These are phyloP conservation scores for Scalopus aquaticus DNA, from an alignment of 2,113 vertebrate species.

Conservation along the genomic window DNA sequence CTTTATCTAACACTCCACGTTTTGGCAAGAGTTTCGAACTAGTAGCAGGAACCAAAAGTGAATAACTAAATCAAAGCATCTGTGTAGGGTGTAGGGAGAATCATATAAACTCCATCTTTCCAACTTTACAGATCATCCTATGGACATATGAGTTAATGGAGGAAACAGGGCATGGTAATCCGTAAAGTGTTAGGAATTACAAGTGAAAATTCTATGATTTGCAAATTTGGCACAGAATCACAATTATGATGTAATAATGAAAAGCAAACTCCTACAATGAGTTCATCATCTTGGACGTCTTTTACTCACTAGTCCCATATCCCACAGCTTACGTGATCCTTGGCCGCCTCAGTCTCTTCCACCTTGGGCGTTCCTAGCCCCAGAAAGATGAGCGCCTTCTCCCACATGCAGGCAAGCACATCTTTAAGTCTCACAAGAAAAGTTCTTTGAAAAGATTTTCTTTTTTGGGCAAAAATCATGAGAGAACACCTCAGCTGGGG, in stretches of 20 bases:
- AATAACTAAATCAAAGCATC: neutral
- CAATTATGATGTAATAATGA: too few species aligned
- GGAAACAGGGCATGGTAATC: neutral
- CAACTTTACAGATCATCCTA: rapidly evolving
- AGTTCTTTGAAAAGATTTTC: constrained; percentile 72
- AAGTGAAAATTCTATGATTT: neutral
- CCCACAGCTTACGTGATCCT: constrained; percentile 77
- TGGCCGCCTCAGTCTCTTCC: constrained; percentile 24
- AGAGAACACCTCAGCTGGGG: constrained; percentile 64
- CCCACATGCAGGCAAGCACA: constrained; percentile 60
- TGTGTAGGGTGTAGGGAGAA: neutral
- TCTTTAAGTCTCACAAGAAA: constrained; percentile 75
- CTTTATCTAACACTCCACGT: too few species aligned
- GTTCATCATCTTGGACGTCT: rapidly evolving
- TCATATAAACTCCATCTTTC: neutral
- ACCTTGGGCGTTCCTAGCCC: constrained; percentile 17
- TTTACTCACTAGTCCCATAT: rapidly evolving
- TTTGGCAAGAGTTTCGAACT: neutral
- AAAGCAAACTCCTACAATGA: neutral
- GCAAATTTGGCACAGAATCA: rapidly evolving
- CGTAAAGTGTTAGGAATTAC: too few species aligned
- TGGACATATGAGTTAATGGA: neutral
- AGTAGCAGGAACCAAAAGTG: neutral
- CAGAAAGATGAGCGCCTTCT: constrained; percentile 57
- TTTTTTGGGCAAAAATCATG: constrained; percentile 74